Conservation (phyloP, 2,113 vertebrate genomes). For the Hippoglossus stenolepis region DNA sequence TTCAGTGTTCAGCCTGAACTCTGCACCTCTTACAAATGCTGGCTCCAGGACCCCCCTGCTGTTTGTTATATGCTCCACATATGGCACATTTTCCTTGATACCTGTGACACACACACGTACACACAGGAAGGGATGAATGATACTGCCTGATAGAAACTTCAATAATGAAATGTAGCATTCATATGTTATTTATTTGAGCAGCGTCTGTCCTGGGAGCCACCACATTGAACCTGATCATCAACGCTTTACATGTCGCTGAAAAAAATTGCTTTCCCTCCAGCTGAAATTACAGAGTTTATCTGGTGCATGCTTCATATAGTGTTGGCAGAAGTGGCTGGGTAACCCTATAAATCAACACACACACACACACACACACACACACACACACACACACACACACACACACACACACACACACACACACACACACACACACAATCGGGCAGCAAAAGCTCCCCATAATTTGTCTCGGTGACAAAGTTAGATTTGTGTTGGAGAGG, state of each 20-base stretch:
- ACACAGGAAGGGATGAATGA: constrained; percentile 9
- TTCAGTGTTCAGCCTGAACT: constrained; percentile 36
- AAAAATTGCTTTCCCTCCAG: constrained; percentile 57
- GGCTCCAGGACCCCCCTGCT: neutral
- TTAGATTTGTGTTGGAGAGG: constrained; percentile 36
- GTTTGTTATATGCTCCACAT: constrained; percentile 21
- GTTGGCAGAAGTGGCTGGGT: constrained; percentile 41
- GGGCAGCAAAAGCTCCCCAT: constrained; percentile 26
- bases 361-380: constrained; percentile 37
- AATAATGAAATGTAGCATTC: constrained; percentile 33
- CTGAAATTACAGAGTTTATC: constrained; percentile 62
- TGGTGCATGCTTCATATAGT: constrained; percentile 50
- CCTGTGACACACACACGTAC: constrained; percentile 19
- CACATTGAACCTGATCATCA: constrained; percentile 53
- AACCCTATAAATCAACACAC: constrained; percentile 65
- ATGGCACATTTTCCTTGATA: constrained; percentile 23
- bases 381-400: constrained; percentile 26
- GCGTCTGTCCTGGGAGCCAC: constrained; percentile 35
- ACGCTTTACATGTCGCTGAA: constrained; percentile 44
- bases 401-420: constrained; percentile 22
- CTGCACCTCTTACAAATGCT: constrained; percentile 21
- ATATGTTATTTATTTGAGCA: constrained; percentile 21
- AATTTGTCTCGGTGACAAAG: constrained; percentile 52
- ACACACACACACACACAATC: constrained; percentile 41
- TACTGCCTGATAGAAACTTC: neutral